Base-by-base conservation (phyloP, 2,888 invertebrate species). In the Amorpha juglandis region DNA sequence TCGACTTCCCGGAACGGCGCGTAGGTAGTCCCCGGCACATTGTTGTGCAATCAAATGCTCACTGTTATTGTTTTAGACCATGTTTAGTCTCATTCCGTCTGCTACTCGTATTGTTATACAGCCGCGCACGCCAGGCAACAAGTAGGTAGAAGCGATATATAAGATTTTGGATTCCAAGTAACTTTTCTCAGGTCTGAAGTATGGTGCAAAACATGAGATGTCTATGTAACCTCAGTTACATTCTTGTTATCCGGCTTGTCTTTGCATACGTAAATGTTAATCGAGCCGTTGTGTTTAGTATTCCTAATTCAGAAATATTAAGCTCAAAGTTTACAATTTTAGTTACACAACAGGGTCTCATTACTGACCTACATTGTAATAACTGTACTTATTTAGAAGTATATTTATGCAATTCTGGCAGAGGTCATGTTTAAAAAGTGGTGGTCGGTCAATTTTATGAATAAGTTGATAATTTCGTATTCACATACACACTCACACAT, bases 1-100 rank as follows among this genome's bases (percentile, higher is more conserved):
- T 78, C 72, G 81, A 84, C 84, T 91, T 91, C 91, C 90, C 85
- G 90, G 90, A 91, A 89, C 89, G 80, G 76, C 72, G 82, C 78
- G 87, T 87, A 88, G 84, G 87, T 84, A 85, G 79, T 71, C 79
- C 80, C 77, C 74, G 69, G 70, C 77, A 81, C 79, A 82, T 83
- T 81, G 83, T 86, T 85, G 77, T 80, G 74, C 70, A 80, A 79
- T 79, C 76, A 78, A 77, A 73, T 74, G 73, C 67, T 75, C 73
- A 74, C 71, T 71, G 76, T 71, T 72, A 71, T 70, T 69, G 70
- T 73, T 73, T 72, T 74, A 77, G 69, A 72, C 69, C 70, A 71
- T 73, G 72, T 74, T 76, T 74, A 74, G 74, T 71, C 74, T 71
- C 68, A 64, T 69, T 33, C 38, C 33, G 33, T 50, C 35, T n/a